phyloP scores from a whole-genome alignment of 2,797 vertebrate genomes.

The Clangula hyemalis region DNA sequence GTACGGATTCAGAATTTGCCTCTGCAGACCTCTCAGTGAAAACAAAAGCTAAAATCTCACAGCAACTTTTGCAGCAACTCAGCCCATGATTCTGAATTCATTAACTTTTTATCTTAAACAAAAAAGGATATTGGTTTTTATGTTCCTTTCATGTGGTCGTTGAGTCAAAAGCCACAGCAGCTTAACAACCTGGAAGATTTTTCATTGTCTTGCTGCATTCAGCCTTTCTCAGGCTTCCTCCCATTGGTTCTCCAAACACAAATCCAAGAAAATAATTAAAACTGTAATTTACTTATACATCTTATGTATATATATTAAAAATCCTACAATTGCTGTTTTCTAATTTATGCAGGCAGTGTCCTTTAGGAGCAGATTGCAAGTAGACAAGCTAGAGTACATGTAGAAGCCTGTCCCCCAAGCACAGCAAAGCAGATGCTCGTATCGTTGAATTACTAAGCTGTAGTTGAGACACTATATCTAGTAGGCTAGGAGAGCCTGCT shows the following conservation, averaged over 20 bases:
- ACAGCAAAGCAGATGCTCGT: not conserved
- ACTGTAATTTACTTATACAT: conserved; percentile 21
- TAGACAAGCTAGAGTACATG: not conserved
- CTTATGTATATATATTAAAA: not conserved
- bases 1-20: not conserved
- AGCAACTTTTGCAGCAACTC: conserved; percentile 4
- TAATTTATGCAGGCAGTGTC: not conserved
- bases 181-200: not conserved
- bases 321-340: not conserved
- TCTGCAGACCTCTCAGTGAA: not conserved
- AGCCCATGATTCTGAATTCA: not conserved
- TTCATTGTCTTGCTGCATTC: not conserved
- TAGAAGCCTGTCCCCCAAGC: not conserved
- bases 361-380: not conserved
- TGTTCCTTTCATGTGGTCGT: not conserved
- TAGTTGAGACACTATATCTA: not conserved
- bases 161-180: not conserved
- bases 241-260: not conserved
- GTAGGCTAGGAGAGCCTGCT: not conserved
- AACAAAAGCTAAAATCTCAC: not conserved
- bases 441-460: not conserved
- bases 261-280: conserved; percentile 58
- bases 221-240: not conserved
- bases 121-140: conserved; percentile 27
- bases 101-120: conserved; percentile 38